Percentiles rank a stretch among this genome's conserved stretches.
Evolutionary conservation across 1,140 invertebrate species (phyloP).

Genomic region (Wasmannia auropunctata): DNA sequence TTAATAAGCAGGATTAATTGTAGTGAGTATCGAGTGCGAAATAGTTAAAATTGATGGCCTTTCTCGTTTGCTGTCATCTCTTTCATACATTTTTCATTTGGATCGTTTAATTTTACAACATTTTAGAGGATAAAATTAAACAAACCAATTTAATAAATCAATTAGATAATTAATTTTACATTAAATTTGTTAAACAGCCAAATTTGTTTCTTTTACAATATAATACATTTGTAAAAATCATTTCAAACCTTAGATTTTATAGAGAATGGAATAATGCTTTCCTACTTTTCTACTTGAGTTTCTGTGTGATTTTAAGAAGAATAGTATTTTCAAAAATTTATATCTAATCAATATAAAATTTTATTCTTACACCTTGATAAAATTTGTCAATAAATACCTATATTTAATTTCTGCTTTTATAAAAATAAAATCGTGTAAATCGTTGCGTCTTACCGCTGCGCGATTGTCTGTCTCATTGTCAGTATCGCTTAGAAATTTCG

Average conservation of each 20-base stretch:
- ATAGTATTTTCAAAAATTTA: not conserved
- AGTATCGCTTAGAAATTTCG: not conserved
- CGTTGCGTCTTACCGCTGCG: not conserved
- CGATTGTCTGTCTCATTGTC: not conserved
- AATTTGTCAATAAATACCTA: not conserved
- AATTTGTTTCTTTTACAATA: not conserved
- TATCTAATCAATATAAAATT: not conserved
- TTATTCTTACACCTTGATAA: not conserved
- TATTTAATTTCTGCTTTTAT: not conserved
- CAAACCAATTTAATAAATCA: not conserved
- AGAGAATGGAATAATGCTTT: not conserved
- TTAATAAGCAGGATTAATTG: slow-evolving; percentile 28
- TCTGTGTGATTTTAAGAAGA: not conserved
- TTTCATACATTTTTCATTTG: not conserved
- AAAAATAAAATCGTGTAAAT: not conserved
- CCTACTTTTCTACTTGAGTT: not conserved
- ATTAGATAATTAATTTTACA: not conserved
- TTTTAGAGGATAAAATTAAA: not conserved
- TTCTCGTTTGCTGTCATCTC: not conserved
- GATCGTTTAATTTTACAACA: not conserved
- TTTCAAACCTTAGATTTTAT: slow-evolving; percentile 6
- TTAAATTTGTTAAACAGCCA: not conserved
- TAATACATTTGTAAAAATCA: not conserved
- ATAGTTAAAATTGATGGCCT: not conserved
- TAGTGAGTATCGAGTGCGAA: not conserved